Percentiles rank a stretch among this genome's conserved stretches.
phyloP scores from a whole-genome alignment of 1,140 invertebrate genomes.

The Zaprionus africanus region DNA sequence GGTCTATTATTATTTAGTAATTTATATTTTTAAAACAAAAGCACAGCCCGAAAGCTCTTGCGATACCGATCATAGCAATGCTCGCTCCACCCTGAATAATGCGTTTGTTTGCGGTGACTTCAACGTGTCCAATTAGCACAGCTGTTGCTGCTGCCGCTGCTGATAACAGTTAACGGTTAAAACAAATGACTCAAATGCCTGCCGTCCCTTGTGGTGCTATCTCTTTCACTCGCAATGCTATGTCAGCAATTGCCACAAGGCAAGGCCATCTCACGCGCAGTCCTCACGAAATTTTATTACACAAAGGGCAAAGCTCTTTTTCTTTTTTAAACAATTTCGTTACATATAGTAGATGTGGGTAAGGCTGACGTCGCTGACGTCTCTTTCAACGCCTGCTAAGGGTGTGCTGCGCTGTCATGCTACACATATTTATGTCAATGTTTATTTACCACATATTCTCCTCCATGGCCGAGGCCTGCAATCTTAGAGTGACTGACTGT shows the following conservation, averaged over 20 bases:
- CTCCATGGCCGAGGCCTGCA: constrained; percentile 63
- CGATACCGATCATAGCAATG: constrained; percentile 11
- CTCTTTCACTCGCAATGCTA: constrained; percentile 34
- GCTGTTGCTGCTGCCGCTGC: constrained; percentile 40
- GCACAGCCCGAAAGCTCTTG: constrained; percentile 9
- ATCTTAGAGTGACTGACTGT: constrained; percentile 18
- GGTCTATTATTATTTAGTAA: constrained; percentile 17
- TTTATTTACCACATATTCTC: constrained; percentile 83
- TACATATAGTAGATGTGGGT: neutral
- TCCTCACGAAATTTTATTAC: constrained; percentile 19
- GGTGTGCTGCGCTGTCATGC: constrained; percentile 4
- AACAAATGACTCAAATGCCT: constrained; percentile 43
- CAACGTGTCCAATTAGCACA: constrained; percentile 66
- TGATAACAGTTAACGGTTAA: constrained; percentile 58
- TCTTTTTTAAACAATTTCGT: constrained; percentile 21
- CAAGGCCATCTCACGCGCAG: constrained; percentile 31
- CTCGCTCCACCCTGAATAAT: constrained; percentile 20
- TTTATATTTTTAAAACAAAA: neutral
- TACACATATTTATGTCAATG: constrained; percentile 25
- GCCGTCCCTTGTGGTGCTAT: constrained; percentile 8
- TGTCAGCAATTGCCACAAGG: constrained; percentile 30
- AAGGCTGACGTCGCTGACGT: constrained; percentile 20
- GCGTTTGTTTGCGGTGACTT: constrained; percentile 45
- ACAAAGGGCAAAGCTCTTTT: constrained; percentile 17
- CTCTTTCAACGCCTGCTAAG: constrained; percentile 5